Evolutionary conservation across 2,113 vertebrate species (phyloP), one percentile per base, ranked within the genome.

Genomic region (Corydoras maculifer): DNA sequence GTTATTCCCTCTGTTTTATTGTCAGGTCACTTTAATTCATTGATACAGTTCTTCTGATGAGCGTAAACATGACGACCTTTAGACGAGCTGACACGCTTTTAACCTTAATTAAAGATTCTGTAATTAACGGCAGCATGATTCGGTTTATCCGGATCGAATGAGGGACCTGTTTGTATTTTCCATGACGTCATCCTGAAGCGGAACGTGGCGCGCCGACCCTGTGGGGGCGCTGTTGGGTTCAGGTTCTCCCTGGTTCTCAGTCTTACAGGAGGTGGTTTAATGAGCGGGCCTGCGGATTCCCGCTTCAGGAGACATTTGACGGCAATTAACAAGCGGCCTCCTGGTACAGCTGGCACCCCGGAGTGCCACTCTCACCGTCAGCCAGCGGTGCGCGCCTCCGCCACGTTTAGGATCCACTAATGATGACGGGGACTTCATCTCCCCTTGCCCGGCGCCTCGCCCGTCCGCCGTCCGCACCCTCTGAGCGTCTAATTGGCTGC

Each of bases 401-500:
- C 60, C 29, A 60, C 15, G 31, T 68, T 62, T 25, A 14, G 54
- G 15, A 54, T 68, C 60, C 32, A 15, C 58, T 75, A 70, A 70
- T 75, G 74, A 65, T 15, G 15, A 70, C 58, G 25, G 29, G 43
- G 43, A 49, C 67, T 59, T 48, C 59, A 35, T 65, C 48, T 69
- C 25, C 48, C 29, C 14, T 63, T 63, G 66, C 67, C 60, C 55
- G 49, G 12, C 29, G 2, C 51, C 53, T 59, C 10, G 53, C 59
- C 65, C 51, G 6, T 32, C 72, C 65, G 59, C 49, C 48, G 5
- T 57, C 9, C 50, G 11, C 59, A 65, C 57, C 59, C 48, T 15
- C 31, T 32, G 49, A 35, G 53, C 32, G 51, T 76, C 73, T 89
- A 87, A 90, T 88, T 86, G 81, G 83, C 78, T 81, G 72, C 74